Evolutionary conservation across 2,113 vertebrate species (phyloP), one percentile per base, ranked within the genome.

Genomic region (Plotosus lineatus): DNA sequence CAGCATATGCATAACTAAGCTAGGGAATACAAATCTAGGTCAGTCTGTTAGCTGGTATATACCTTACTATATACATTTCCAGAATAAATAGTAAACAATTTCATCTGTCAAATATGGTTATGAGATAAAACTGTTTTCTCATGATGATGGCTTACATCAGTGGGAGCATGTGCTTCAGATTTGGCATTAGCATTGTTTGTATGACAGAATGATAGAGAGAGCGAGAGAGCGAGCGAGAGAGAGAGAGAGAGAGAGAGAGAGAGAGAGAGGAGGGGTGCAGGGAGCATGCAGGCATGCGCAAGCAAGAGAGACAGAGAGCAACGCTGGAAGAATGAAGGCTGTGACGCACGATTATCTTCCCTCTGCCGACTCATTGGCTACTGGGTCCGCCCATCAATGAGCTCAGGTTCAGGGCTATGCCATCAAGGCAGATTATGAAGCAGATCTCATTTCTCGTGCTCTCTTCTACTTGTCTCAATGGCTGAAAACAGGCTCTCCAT

Each of bases 351-450:
- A 88, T 80, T 83, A 88, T 88, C 88, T 84, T 69, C 86, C 77
- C 21, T 83, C 89, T 85, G 48, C 78, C 75, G 0, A 53, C 84
- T 71, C 83, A 91, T 93, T 93, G 91, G 93, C 88, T 72, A 56
- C 21, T 0, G 44, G 9, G n/a, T 12, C 88, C 88, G 92, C 86
- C 89, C 83, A 85, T 93, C 90, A 86, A 69, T 82, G 79, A 84
- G 89, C 89, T 87, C 84, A 85, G 84, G 90, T 90, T 88, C 87
- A 87, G 87, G 90, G 90, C 88, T 83, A 89, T 90, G 91, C 87
- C 88, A 75, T 91, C 84, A 91, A 90, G 92, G 91, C 93, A 93
- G 92, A 93, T 93, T 92, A 93, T 92, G 92, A 93, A 92, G 92
- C 90, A 89, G 89, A 89, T 88, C 91, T 91, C 88, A 83, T 86